Conservation (phyloP, 2,797 vertebrate genomes). For the Brachymystax lenok region DNA sequence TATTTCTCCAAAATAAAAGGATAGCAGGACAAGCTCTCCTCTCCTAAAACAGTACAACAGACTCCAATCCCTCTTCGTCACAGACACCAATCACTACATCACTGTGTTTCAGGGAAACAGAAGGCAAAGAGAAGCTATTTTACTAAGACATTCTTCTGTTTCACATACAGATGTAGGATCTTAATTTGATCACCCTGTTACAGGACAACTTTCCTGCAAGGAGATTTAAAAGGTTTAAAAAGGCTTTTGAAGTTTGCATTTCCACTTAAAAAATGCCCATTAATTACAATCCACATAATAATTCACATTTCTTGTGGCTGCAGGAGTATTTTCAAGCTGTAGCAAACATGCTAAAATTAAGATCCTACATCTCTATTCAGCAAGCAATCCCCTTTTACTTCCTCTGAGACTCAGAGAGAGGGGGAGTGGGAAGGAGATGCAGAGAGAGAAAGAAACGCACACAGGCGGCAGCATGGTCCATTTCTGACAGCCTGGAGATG, state of each 20-base stretch:
- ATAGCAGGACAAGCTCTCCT: background rate
- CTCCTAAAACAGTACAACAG: background rate
- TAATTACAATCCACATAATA: no score
- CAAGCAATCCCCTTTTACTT: background rate
- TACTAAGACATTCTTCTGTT: no score
- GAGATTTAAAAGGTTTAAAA: no score
- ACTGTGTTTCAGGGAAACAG: background rate
- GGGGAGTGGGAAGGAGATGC: background rate
- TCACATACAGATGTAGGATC: no score
- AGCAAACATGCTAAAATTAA: no score
- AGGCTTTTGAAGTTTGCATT: no score
- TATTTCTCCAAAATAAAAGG: background rate
- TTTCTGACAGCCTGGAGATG: slow-evolving; percentile 56
- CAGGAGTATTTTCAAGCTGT: no score
- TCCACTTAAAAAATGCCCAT: no score
- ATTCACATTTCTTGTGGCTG: no score
- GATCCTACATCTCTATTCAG: no score
- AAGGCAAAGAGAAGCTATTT: background rate
- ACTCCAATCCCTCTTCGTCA: background rate
- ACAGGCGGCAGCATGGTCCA: background rate
- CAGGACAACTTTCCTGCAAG: no score
- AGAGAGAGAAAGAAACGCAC: background rate
- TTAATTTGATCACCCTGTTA: no score
- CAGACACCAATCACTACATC: background rate
- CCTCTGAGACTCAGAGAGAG: slow-evolving; percentile 16